Evolutionary conservation across 2,113 vertebrate species (phyloP).

Genomic region (Callithrix jacchus): DNA sequence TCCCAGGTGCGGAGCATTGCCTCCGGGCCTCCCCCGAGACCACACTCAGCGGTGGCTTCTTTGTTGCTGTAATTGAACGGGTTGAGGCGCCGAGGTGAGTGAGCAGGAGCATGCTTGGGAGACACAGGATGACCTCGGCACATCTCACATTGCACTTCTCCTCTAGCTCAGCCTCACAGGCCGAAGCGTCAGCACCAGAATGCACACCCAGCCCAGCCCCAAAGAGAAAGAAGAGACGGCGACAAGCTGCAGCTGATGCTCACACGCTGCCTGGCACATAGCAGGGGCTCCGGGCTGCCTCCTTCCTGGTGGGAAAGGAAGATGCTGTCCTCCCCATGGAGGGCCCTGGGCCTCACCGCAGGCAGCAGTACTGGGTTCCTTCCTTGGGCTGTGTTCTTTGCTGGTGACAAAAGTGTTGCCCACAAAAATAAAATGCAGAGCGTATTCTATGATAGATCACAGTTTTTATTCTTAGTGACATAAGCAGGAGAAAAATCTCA

Average conservation of each 20-base stretch:
- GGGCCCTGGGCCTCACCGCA: not conserved
- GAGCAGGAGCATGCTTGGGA: rapidly evolving
- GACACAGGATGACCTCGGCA: rapidly evolving
- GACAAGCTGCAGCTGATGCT: not conserved
- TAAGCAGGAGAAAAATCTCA: constrained; percentile 79
- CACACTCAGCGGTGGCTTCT: constrained; percentile 94
- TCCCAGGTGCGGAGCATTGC: constrained; percentile 85
- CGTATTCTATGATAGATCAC: constrained; percentile 59
- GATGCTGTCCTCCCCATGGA: not conserved
- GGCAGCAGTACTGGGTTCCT: not conserved
- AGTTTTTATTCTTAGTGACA: constrained; percentile 83
- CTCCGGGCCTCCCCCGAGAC: constrained; percentile 88
- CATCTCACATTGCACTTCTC: not conserved
- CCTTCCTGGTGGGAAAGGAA: not conserved
- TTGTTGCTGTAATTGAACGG: constrained; percentile 91
- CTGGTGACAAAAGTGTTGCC: not conserved
- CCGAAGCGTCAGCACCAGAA: not conserved
- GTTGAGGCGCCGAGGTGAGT: constrained; percentile 47
- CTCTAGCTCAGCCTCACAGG: constrained; percentile 42
- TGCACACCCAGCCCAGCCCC: not conserved
- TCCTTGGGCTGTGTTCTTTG: not conserved
- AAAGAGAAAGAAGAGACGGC: constrained; percentile 61
- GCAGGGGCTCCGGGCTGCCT: not conserved
- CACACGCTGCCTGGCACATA: rapidly evolving
- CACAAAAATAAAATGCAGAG: constrained; percentile 52